phyloP scores from a whole-genome alignment of 2,888 invertebrate species.

The Mechanitis messenoides region DNA sequence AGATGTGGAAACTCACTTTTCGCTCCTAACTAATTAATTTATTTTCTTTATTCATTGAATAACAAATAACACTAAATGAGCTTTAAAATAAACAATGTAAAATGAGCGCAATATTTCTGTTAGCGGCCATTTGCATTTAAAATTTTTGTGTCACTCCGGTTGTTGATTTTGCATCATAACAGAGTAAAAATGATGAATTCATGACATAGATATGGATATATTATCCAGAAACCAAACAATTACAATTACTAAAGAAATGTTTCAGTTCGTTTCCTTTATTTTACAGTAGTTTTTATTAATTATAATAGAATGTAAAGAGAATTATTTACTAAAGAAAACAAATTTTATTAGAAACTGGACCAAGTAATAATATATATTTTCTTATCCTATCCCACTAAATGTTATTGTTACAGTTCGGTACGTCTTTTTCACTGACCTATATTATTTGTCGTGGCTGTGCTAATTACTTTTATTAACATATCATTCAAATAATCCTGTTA shows the following conservation, averaged over 20 bases:
- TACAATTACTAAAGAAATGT: neutral
- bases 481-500: too few relatives aligned
- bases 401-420: too few relatives aligned
- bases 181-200: neutral
- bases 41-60: constrained; percentile 14
- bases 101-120: constrained; percentile 19
- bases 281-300: too few relatives aligned
- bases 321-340: too few relatives aligned
- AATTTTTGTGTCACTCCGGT: constrained; percentile 20
- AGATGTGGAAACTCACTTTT: constrained; percentile 28
- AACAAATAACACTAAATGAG: constrained; percentile 7
- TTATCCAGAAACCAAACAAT: neutral
- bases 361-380: too few relatives aligned
- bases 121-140: constrained; percentile 53
- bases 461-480: too few relatives aligned
- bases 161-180: constrained; percentile 4
- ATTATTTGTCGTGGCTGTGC: too few relatives aligned
- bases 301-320: too few relatives aligned
- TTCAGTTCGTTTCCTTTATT: too few relatives aligned
- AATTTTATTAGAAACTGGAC: too few relatives aligned
- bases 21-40: constrained; percentile 8
- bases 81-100: constrained; percentile 3
- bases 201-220: neutral
- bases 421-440: too few relatives aligned
- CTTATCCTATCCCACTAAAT: too few relatives aligned